These are phyloP conservation scores for Cossypha caffra DNA, from an alignment of 2,797 vertebrate species.

Conservation along the genomic window DNA sequence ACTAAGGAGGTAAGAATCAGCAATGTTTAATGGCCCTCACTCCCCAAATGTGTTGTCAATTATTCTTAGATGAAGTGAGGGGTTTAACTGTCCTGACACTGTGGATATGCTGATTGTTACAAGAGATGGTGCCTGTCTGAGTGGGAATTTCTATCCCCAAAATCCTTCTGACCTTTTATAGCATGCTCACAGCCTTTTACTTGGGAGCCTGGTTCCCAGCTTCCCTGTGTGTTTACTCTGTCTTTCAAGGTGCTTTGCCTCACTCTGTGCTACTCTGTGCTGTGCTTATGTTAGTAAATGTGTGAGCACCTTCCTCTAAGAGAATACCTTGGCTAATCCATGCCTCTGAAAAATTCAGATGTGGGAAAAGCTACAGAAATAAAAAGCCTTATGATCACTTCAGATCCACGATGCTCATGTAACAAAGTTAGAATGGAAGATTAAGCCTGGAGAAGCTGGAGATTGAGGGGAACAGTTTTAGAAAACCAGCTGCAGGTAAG, in stretches of 20 bases:
- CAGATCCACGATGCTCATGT: rapidly evolving
- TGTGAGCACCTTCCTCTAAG: not conserved
- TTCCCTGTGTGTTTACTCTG: not conserved
- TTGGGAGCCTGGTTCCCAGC: not conserved
- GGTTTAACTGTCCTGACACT: not conserved
- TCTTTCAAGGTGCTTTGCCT: not conserved
- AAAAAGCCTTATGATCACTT: not conserved
- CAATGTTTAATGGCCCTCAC: not conserved
- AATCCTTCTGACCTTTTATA: not conserved
- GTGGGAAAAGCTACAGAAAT: not conserved
- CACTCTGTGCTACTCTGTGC: not conserved
- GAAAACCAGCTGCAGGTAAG: not conserved
- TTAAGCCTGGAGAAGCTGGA: not conserved
- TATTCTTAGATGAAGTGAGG: not conserved
- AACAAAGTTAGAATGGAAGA: not conserved
- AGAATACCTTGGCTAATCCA: not conserved
- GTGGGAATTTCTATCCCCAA: not conserved
- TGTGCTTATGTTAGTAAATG: not conserved
- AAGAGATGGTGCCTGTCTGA: not conserved
- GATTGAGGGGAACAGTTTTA: not conserved
- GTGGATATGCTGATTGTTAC: not conserved
- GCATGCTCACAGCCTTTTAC: not conserved
- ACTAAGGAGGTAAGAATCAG: not conserved
- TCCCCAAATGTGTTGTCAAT: not conserved
- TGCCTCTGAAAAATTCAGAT: not conserved